phyloP scores from a whole-genome alignment of 2,888 invertebrate genomes.

The Tromatobia lineatoria region DNA sequence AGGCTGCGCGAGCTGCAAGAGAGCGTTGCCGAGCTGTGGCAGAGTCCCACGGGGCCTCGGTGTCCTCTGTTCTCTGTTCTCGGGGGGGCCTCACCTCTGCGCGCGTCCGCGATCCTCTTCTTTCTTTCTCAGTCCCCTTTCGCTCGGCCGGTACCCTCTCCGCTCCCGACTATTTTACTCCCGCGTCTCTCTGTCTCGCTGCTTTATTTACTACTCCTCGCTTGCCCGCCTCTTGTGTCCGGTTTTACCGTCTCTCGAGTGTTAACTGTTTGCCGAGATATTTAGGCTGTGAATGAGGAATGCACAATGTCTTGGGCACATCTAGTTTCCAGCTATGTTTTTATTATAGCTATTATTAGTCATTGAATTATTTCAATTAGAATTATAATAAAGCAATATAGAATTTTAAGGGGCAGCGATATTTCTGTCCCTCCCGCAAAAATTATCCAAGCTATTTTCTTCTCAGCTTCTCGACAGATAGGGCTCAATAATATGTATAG shows the following conservation, averaged over 20 bases:
- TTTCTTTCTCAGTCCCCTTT: constrained; percentile 69
- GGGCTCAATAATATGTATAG: no score
- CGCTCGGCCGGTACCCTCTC: constrained; percentile 66
- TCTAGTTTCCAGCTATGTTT: no score
- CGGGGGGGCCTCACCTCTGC: constrained; percentile 64
- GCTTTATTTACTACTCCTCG: not conserved
- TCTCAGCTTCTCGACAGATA: no score
- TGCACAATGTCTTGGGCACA: no score
- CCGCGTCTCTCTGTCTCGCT: not conserved
- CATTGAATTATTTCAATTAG: no score
- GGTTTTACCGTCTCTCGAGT: constrained; percentile 1
- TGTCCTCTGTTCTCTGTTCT: constrained; percentile 61
- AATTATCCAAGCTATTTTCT: no score
- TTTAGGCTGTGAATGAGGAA: not conserved
- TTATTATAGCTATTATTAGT: no score
- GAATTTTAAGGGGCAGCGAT: no score
- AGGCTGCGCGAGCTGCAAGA: constrained; percentile 39
- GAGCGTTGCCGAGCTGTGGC: constrained; percentile 36
- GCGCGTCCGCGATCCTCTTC: constrained; percentile 66
- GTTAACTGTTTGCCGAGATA: not conserved
- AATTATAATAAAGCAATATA: no score
- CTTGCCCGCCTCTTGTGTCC: constrained; percentile 9
- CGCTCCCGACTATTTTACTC: not conserved
- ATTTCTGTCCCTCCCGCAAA: no score
- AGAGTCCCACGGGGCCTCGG: constrained; percentile 78